These are phyloP conservation scores for Stenodera caucasica DNA, from an alignment of 2,888 invertebrate species.

Conservation along the genomic window DNA sequence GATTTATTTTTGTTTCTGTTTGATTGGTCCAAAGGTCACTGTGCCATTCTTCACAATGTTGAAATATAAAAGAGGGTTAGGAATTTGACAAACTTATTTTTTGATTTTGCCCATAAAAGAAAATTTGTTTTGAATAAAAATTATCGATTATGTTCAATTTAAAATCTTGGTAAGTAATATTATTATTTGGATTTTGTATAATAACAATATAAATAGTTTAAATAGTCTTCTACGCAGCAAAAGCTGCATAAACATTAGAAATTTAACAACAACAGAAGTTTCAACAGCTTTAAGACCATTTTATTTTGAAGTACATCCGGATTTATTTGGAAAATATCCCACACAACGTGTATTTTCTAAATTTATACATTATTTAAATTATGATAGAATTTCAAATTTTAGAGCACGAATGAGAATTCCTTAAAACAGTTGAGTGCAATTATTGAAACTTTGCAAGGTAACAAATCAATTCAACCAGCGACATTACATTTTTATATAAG, in stretches of 20 bases:
- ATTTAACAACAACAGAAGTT: conserved; percentile 81
- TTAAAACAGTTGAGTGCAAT: conserved; percentile 84
- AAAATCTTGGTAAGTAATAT: not conserved
- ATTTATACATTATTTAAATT: conserved; percentile 28
- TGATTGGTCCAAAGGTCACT: too few species aligned
- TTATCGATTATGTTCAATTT: not conserved
- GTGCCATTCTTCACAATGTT: not conserved
- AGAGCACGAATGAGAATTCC: conserved; percentile 89
- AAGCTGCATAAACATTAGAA: conserved; percentile 61
- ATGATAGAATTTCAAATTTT: conserved; percentile 48
- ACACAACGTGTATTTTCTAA: conserved; percentile 69
- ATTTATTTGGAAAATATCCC: conserved; percentile 90
- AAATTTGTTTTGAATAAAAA: not conserved
- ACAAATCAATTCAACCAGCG: conserved; percentile 62
- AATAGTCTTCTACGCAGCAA: not conserved
- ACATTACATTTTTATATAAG: conserved; percentile 81
- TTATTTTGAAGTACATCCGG: conserved; percentile 94
- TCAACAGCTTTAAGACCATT: conserved; percentile 90
- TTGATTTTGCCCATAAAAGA: too few species aligned
- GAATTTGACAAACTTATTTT: too few species aligned
- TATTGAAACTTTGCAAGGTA: conserved; percentile 75
- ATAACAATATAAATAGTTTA: too few species aligned
- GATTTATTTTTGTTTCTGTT: too few species aligned
- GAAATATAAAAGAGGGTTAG: not conserved
- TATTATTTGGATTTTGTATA: too few species aligned